Base-by-base conservation (phyloP, 2,888 invertebrate genomes). In the Drosophila sordidula region DNA sequence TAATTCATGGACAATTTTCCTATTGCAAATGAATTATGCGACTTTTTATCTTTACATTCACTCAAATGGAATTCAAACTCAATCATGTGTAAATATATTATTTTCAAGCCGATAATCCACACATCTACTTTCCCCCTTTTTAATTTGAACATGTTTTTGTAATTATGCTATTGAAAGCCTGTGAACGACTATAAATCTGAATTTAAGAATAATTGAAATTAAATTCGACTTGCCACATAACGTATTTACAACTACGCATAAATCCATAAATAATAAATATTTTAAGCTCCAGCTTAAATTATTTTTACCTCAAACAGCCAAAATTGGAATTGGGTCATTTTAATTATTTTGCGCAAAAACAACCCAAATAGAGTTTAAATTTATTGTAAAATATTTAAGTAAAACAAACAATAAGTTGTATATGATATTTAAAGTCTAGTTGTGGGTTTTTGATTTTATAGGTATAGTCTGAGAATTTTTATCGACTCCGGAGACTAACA, bases 1-100 rank as follows among this genome's bases (percentile, higher is more conserved):
- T 52, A 42, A 50, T 11, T 36, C 45, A 38, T 6, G 6, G 16
- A 36, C 54, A 36, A 49, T 36, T 3, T 22, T 26, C 41, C n/a
- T 11, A 8, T 38, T 16, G 39, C 22, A 2, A 34, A 25, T 34
- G 14, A 14, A 22, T 14, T 54, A 45, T 50, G 50, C 36, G 44
- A 34, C 59, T 46, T 46, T 44, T 75, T 47, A 62, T 55, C 34
- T 22, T 22, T 38, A 12, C 66, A 46, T 55, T 55, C 59, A 29
- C 9, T 49, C 57, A 66, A 68, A 50, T 57, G 26, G 25, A 46
- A 54, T 45, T 36, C 22, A 38, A 54, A 39, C 14, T 14, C 69
- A 58, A 8, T 6, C 62, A 62, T 55, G 54, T 56, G 57, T n/a
- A n/a, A 1, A 54, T 36, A 41, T 36, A 36, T 34, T 6, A 29